These are phyloP conservation scores for Tokudaia tokunoshimensis DNA, from an alignment of 2,797 vertebrate genomes.

Conservation along the genomic window DNA sequence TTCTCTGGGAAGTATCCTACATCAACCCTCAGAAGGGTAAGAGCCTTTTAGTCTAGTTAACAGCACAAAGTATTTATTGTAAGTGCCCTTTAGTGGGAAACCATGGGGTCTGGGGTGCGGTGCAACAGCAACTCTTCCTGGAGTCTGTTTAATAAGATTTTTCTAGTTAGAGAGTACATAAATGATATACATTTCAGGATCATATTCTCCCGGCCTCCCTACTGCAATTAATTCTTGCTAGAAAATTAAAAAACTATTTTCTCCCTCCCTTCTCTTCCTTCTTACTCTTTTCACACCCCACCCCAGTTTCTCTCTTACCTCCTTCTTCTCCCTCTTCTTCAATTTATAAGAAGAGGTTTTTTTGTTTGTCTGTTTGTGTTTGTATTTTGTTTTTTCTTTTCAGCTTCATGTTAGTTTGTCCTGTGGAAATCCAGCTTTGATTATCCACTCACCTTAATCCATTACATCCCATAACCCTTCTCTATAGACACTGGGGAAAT, in stretches of 20 bases:
- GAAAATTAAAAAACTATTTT: neutral
- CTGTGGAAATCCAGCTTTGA: neutral
- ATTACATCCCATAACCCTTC: neutral
- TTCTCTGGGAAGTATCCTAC: neutral
- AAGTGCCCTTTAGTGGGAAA: neutral
- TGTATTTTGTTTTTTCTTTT: too few species aligned
- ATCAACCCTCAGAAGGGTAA: neutral
- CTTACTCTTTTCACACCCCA: neutral
- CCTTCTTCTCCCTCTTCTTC: neutral
- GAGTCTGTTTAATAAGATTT: neutral
- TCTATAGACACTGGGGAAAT: too few species aligned
- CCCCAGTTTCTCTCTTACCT: neutral
- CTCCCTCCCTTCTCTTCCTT: accelerated
- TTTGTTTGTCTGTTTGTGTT: neutral
- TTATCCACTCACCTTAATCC: neutral
- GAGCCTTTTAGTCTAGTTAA: neutral
- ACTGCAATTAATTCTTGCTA: neutral
- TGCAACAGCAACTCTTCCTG: neutral
- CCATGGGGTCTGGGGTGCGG: too few species aligned
- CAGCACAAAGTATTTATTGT: neutral
- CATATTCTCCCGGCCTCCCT: neutral
- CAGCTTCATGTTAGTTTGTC: neutral
- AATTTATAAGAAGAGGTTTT: neutral
- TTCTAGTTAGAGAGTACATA: neutral
- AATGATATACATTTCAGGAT: too few species aligned